Percentiles rank a stretch among this genome's conserved stretches.
These are phyloP conservation scores for Fulica atra DNA, from an alignment of 2,113 vertebrate genomes.

Conservation along the genomic window DNA sequence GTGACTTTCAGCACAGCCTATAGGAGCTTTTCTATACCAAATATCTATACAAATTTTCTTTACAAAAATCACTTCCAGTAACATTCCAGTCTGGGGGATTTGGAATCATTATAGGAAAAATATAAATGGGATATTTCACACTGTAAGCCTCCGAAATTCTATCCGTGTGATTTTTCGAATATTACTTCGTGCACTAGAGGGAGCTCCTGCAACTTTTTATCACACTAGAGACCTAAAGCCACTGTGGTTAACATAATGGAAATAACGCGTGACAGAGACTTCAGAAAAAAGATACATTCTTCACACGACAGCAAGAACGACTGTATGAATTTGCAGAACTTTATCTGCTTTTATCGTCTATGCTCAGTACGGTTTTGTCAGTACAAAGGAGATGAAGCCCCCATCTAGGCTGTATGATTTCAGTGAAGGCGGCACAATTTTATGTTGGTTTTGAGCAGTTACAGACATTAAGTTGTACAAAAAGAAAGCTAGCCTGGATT, in stretches of 20 bases:
- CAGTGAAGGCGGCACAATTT: background rate
- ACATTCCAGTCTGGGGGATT: background rate
- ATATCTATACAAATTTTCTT: background rate
- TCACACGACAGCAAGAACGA: background rate
- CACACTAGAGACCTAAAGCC: background rate
- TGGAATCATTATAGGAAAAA: background rate
- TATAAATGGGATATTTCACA: background rate
- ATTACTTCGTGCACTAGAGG: slow-evolving; percentile 58
- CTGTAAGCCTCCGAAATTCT: background rate
- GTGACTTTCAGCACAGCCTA: background rate
- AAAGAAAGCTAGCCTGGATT: background rate
- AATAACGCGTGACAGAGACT: background rate
- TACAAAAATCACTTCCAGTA: background rate
- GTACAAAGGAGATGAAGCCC: background rate
- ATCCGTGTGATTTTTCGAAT: background rate
- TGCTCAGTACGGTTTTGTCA: background rate
- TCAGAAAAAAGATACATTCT: background rate
- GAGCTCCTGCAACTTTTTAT: slow-evolving; percentile 61
- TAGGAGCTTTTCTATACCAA: background rate
- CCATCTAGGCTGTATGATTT: background rate
- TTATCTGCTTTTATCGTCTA: background rate
- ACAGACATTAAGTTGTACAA: background rate
- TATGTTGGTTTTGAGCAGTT: background rate
- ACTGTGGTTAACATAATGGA: background rate
- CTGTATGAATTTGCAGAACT: background rate